Evolutionary conservation across 2,113 vertebrate species (phyloP).

Genomic region (Bubo blakistoni): DNA sequence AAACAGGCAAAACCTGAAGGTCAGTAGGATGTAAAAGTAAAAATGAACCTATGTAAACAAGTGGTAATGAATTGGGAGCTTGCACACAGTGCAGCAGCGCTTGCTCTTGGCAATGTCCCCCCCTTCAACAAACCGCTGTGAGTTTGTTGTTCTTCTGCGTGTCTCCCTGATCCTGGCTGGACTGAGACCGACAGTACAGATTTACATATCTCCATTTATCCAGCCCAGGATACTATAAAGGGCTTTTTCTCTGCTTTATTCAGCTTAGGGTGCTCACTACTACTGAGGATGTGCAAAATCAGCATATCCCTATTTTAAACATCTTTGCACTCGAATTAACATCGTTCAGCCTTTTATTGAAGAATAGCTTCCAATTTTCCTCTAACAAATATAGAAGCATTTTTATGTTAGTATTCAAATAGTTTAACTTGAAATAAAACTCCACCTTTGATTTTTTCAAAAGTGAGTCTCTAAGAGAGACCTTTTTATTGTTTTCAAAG

Average conservation of each 20-base stretch:
- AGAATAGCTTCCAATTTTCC: not conserved
- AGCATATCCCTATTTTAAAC: not conserved
- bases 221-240: not conserved
- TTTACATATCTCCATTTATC: not conserved
- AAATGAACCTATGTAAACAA: no score
- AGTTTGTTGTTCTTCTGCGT: no score
- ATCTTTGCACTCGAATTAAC: not conserved
- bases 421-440: not conserved
- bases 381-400: not conserved
- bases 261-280: not conserved
- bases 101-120: no score
- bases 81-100: no score
- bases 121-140: no score
- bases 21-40: no score
- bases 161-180: no score
- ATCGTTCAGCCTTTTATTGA: accelerated
- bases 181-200: not conserved
- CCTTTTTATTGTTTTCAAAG: not conserved
- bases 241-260: not conserved
- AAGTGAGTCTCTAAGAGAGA: not conserved
- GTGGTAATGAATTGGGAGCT: no score
- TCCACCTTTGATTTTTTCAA: not conserved
- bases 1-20: no score
- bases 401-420: not conserved
- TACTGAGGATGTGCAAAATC: not conserved